Base-by-base conservation (phyloP, 1,140 invertebrate genomes). In the Mamestra configurata region DNA sequence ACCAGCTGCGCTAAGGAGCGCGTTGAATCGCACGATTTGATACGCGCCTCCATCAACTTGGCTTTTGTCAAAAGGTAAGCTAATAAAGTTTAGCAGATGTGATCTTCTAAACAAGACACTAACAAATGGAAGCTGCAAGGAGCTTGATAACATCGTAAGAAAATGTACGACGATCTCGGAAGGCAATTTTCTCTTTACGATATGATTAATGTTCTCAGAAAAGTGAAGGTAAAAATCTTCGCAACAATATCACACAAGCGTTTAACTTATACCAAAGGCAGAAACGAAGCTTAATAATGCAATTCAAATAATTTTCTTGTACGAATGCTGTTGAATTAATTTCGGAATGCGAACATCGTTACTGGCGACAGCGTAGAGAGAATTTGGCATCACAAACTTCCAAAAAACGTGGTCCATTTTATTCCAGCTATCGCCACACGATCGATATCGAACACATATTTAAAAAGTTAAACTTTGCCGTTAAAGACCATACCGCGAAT, bases 51-150 rank as follows among this genome's bases (percentile, higher is more conserved):
- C 93, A 93, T 94, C 92, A 93, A 90, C 83, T 84, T 86, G 76
- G 83, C 86, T 86, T 92, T 93, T 93, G 89, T 92, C 89, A 91
- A 93, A 94, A 92, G 88, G 82, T 87, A 86, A 84, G 84, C 88
- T 92, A 93, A 93, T 94, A 94, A 93, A 94, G 88, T 93, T 94
- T 88, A 93, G 91, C 92, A 94, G 92, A 94, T 93, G 92, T 92
- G 91, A 93, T 92, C 92, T 93, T 93, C 92, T 92, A 92, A 93
- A 94, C 92, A 88, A 94, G 93, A 94, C 90, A 88, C 82, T 92
- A 89, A 94, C 91, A 93, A 94, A 94, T 94, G 92, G 88, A 85
- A 84, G 85, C 70, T 82, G 72, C 70, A 81, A 37, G 37, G 7
- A 80, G 76, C 59, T 75, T 70, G 64, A 84, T 81, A 82, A 83